Conservation (phyloP, 1,140 invertebrate genomes). For the Pogonus chalceus region DNA sequence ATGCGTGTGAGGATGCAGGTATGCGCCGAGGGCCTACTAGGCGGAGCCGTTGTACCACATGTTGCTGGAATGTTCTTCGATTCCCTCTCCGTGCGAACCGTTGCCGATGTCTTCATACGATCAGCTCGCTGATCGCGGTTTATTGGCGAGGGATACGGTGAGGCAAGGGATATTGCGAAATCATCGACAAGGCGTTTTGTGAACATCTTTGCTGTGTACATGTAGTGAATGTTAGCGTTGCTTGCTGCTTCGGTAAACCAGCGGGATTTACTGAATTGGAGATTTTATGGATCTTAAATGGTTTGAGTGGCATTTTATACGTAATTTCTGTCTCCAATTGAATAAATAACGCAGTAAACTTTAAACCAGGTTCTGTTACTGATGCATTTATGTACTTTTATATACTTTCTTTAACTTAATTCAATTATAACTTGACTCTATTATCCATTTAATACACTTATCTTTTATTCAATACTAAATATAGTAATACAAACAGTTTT, state of each 20-base stretch:
- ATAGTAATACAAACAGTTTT: too few species aligned
- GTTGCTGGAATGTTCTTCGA: neutral
- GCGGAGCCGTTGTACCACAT: slow-evolving; percentile 6
- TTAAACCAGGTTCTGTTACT: too few species aligned
- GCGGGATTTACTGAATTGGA: neutral
- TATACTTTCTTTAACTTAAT: too few species aligned
- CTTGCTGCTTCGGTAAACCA: neutral
- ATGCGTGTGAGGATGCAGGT: neutral
- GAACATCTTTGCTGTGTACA: neutral
- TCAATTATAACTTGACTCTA: too few species aligned
- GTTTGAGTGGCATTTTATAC: too few species aligned
- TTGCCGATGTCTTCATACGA: slow-evolving; percentile 2
- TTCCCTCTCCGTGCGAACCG: neutral
- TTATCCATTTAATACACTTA: too few species aligned
- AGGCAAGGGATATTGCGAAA: neutral
- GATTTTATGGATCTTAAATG: too few species aligned
- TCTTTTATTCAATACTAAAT: too few species aligned
- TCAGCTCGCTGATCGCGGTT: neutral
- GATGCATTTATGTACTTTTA: too few species aligned
- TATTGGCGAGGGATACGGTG: neutral
- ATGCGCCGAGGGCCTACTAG: slow-evolving; percentile 2
- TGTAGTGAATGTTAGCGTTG: too few species aligned
- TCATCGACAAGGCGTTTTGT: neutral
- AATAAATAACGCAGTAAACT: too few species aligned
- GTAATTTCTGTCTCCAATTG: too few species aligned